Evolutionary conservation across 2,797 vertebrate genomes (phyloP), one percentile per base, ranked within the genome.

Genomic region (Tolypeutes matacus): DNA sequence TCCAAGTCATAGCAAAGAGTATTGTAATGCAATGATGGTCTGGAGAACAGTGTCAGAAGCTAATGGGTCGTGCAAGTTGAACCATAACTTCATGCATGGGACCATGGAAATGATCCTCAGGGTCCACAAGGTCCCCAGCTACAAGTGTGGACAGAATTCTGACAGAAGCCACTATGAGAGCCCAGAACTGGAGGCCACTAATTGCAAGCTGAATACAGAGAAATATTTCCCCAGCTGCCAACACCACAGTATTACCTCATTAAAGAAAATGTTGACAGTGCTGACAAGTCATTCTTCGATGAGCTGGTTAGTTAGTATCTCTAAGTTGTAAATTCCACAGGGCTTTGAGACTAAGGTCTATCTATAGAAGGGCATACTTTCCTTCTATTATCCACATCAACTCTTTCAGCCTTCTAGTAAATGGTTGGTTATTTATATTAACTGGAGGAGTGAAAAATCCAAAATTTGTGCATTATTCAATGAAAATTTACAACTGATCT

Each of bases 211-310:
- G 53, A 14, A 67, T 1, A 12, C 25, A 31, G 72, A 29, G 69
- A 89, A 64, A 78, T 60, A 64, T 0, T 18, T 56, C 1, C 67
- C 81, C 76, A 67, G 84, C n/a, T 85, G 67, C 60, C 92, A 77
- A 25, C 9, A 76, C 42, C 70, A 77, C 13, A 14, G 85, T 7
- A 8, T 91, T 17, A 94, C 75, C 34, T 89, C 75, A 4, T 51
- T 96, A n/a, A 93, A 94, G 92, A 96, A 87, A 53, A 67, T 89
- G 31, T 5, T 97, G 69, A 81, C 53, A 2, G 83, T 96, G 25
- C 76, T 97, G 67, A 91, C 89, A 36, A 82, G 93, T 51, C 84
- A 94, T 86, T 96, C 92, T 89, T 92, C 96, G 70, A 97, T 97
- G 95, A 96, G 93, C 58, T 97, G 89, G 82, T 69, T 96, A 85